Percentiles rank a stretch among this genome's conserved stretches.
Conservation (phyloP, 2,888 invertebrate species). For the Teleogryllus oceanicus region DNA sequence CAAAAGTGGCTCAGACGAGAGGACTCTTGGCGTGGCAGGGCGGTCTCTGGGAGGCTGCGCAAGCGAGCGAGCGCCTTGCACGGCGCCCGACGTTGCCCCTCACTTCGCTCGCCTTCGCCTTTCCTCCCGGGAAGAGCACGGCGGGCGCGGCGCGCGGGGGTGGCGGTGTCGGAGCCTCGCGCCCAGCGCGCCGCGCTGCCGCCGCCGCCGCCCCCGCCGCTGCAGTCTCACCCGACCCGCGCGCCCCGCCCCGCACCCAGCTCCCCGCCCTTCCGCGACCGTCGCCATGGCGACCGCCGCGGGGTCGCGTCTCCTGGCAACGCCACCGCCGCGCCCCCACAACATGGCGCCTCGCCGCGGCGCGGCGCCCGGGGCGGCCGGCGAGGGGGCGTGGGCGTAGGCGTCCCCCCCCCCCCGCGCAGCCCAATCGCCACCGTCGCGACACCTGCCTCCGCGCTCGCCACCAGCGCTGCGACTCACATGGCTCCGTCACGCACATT, state of each 20-base stretch:
- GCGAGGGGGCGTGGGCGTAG: too few relatives aligned
- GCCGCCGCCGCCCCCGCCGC: not conserved
- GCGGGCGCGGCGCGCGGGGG: not conserved
- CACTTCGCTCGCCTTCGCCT: too few relatives aligned
- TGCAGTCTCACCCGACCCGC: not conserved
- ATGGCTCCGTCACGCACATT: too few relatives aligned
- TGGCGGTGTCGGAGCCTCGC: conserved; percentile 7
- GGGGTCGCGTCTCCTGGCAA: conserved; percentile 19
- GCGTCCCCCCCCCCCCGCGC: too few relatives aligned
- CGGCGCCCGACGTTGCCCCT: too few relatives aligned
- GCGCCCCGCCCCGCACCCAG: too few relatives aligned
- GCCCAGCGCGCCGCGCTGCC: not conserved
- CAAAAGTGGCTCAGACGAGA: too few relatives aligned
- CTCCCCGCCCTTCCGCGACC: conserved; percentile 19
- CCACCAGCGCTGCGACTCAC: not conserved
- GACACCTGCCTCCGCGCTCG: not conserved
- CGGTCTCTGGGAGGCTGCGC: too few relatives aligned
- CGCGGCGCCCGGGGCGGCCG: not conserved
- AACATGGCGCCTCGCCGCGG: conserved; percentile 1
- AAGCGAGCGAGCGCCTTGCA: too few relatives aligned
- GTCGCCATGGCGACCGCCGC: conserved; percentile 30
- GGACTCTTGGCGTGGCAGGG: too few relatives aligned
- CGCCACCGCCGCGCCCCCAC: conserved; percentile 7
- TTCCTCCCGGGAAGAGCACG: not conserved
- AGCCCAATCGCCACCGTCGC: not conserved